Percentiles rank a stretch among this genome's conserved stretches.
Conservation (phyloP, 92 coral and sea anemone species). For the Hydrozoanthus gracilis region DNA sequence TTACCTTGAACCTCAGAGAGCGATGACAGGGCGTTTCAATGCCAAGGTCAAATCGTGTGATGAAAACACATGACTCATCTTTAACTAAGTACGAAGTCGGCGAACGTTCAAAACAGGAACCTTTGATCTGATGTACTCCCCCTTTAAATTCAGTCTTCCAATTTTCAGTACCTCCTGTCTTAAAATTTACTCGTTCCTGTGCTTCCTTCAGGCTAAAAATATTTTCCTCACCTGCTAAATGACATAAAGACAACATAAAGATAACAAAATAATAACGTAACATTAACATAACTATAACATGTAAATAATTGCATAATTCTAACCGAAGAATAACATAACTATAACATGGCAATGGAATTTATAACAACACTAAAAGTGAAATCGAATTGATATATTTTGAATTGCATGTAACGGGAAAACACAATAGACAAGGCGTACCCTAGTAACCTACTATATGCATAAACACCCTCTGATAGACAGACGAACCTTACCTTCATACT, state of each 20-base stretch:
- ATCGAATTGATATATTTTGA: too few relatives aligned
- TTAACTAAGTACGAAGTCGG: neutral
- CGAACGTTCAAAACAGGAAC: neutral
- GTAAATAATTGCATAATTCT: too few relatives aligned
- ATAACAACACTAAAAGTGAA: too few relatives aligned
- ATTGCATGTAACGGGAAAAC: too few relatives aligned
- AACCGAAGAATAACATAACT: too few relatives aligned
- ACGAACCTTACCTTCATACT: neutral
- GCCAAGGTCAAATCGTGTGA: neutral
- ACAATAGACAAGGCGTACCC: too few relatives aligned
- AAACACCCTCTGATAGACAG: too few relatives aligned
- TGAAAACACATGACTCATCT: neutral
- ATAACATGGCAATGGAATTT: too few relatives aligned
- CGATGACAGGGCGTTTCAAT: slow-evolving; percentile 8
- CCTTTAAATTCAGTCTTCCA: slow-evolving; percentile 26
- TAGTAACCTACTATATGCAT: too few relatives aligned
- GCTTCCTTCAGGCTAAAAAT: neutral
- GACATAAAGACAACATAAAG: too few relatives aligned
- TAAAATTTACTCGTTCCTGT: neutral
- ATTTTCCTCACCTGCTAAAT: neutral
- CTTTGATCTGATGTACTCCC: slow-evolving; percentile 7
- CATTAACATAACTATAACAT: too few relatives aligned
- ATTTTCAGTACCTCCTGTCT: neutral
- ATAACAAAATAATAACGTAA: too few relatives aligned
- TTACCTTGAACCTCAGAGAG: slow-evolving; percentile 30